Percentiles rank a stretch among this genome's conserved stretches.
These are phyloP conservation scores for Ceratoteleas bidentatus DNA, from an alignment of 1,140 invertebrate genomes.

Conservation along the genomic window DNA sequence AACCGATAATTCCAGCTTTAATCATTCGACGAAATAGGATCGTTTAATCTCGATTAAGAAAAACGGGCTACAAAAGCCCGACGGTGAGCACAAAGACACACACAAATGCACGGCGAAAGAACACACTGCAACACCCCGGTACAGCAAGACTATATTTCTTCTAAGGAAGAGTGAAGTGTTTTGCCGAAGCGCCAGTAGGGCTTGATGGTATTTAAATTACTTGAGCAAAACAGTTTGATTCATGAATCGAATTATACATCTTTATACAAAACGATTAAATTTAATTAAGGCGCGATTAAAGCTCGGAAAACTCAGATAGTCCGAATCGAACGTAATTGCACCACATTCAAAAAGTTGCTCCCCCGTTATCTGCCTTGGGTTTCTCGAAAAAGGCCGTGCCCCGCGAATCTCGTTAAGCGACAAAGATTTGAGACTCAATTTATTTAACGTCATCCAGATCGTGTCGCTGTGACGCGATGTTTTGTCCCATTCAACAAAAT, in stretches of 20 bases:
- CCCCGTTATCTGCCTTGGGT: too few species aligned
- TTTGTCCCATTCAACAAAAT: too few species aligned
- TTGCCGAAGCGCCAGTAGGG: constrained; percentile 4
- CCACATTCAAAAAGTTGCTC: constrained; percentile 8
- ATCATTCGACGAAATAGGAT: constrained; percentile 11
- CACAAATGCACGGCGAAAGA: constrained; percentile 5
- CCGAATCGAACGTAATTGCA: constrained; percentile 23
- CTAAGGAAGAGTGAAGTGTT: constrained; percentile 13
- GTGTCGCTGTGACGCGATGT: not conserved
- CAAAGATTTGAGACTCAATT: too few species aligned
- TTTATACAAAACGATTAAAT: constrained; percentile 42
- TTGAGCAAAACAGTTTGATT: constrained; percentile 42
- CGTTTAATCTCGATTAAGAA: constrained; percentile 31
- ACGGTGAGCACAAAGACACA: not conserved
- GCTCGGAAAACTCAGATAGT: constrained; percentile 25
- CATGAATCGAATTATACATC: constrained; percentile 35
- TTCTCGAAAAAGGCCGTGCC: constrained; percentile 14
- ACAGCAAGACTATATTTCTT: constrained; percentile 38
- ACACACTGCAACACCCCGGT: constrained; percentile 16
- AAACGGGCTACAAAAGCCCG: constrained; percentile 1
- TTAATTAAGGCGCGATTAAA: constrained; percentile 38
- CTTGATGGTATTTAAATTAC: constrained; percentile 50
- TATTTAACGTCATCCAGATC: too few species aligned
- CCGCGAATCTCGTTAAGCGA: too few species aligned
- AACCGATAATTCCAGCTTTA: constrained; percentile 12